phyloP scores from a whole-genome alignment of 2,888 invertebrate genomes.

The Lasioglossum lativentre region DNA sequence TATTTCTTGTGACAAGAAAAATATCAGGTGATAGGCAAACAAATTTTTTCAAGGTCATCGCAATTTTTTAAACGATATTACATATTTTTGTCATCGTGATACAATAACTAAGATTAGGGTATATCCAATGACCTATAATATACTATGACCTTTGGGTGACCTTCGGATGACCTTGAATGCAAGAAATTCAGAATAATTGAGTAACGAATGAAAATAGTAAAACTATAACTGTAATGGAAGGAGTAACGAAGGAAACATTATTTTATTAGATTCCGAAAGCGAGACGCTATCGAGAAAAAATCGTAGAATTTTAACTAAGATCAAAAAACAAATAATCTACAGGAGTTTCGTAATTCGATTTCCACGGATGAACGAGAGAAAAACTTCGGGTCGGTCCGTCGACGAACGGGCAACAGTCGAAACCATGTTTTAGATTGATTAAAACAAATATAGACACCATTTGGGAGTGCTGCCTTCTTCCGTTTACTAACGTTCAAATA shows the following conservation, averaged over 20 bases:
- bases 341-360: not conserved
- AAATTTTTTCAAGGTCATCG: not conserved
- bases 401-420: slow-evolving; percentile 31
- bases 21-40: not conserved
- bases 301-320: not conserved
- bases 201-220: too few species aligned
- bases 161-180: not conserved
- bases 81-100: not conserved
- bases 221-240: too few species aligned
- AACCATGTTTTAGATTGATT: slow-evolving; percentile 50
- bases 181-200: not conserved
- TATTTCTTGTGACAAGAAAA: not conserved
- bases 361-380: not conserved
- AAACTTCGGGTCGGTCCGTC: not conserved
- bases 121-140: too few species aligned
- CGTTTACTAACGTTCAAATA: slow-evolving; percentile 56
- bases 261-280: not conserved
- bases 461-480: slow-evolving; percentile 42
- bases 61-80: not conserved
- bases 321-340: not conserved
- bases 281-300: not conserved
- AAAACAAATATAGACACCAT: slow-evolving; percentile 52
- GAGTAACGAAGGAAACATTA: not conserved
- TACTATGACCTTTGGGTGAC: too few species aligned
- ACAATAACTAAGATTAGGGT: too few species aligned